A percentile compares a stretch with the other conserved stretches of the same genome.
These are phyloP conservation scores for human DNA, from an alignment of 2,113 vertebrate species.

Conservation along the genomic window GRCh38 chr11:128662501-128663000, in stretches of 20 bases:
- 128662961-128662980: constrained; percentile 59
- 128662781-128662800: neutral
- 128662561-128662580: neutral
- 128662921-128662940: constrained; percentile 27
- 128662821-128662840: neutral
- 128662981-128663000: neutral
- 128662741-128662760: neutral
- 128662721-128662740: neutral
- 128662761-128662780: rapidly evolving
- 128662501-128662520: neutral
- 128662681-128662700: neutral
- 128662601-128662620: neutral
- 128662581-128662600: neutral
- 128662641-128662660: neutral
- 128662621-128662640: neutral
- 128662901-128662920: constrained; percentile 50
- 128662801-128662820: neutral
- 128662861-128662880: neutral
- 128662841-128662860: neutral
- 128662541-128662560: neutral
- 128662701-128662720: neutral
- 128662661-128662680: neutral
- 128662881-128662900: constrained; percentile 66
- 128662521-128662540: neutral
- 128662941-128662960: constrained; percentile 20